Conservation (phyloP, 2,888 invertebrate species). For the Orthosia cruda region DNA sequence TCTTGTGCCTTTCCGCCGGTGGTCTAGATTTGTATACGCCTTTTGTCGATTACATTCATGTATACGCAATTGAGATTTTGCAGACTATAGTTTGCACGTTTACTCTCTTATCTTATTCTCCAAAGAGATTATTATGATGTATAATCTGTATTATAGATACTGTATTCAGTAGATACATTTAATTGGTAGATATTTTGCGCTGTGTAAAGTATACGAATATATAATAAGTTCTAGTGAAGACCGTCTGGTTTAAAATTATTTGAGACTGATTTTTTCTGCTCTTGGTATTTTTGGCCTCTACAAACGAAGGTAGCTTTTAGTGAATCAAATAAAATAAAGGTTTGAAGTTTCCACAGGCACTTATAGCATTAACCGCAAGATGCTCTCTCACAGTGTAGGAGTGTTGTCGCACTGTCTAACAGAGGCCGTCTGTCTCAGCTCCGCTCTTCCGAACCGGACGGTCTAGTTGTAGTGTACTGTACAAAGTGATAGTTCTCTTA, state of each 20-base stretch:
- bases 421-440: constrained; percentile 70
- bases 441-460: constrained; percentile 85
- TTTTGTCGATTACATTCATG: constrained; percentile 76
- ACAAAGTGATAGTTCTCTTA: constrained; percentile 92
- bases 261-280: constrained; percentile 66
- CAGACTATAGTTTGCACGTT: constrained; percentile 82
- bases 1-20: constrained; percentile 89
- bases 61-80: constrained; percentile 77
- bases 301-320: constrained; percentile 24
- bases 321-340: constrained; percentile 24
- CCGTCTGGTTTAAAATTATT: constrained; percentile 77
- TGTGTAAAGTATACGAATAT: constrained; percentile 90
- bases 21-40: constrained; percentile 81
- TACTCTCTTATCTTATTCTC: constrained; percentile 83
- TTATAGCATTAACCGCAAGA: constrained; percentile 14
- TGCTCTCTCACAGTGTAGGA: constrained; percentile 15
- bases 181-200: constrained; percentile 85
- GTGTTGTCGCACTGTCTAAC: constrained; percentile 6
- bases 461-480: constrained; percentile 88
- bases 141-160: constrained; percentile 73
- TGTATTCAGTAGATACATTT: constrained; percentile 80
- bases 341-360: constrained; percentile 20
- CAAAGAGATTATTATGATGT: constrained; percentile 88
- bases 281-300: constrained; percentile 22
- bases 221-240: constrained; percentile 81